Percentiles rank a stretch among this genome's conserved stretches.
Evolutionary conservation across 2,113 vertebrate genomes (phyloP).

Genomic region (Bufo bufo): DNA sequence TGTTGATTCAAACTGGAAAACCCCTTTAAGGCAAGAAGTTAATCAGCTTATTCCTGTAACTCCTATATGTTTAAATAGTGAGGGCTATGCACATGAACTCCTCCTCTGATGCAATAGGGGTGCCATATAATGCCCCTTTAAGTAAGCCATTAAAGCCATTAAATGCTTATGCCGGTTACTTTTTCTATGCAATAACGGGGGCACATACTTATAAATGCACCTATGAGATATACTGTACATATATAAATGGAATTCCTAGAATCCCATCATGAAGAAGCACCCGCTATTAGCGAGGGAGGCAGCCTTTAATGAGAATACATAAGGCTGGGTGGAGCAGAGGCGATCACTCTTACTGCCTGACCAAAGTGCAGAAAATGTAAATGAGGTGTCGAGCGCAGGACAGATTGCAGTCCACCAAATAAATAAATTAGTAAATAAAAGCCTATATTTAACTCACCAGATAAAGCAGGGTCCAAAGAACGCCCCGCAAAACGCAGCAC

Average conservation of each 20-base stretch:
- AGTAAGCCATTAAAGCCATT: neutral
- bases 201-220: neutral
- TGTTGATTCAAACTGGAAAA: too few relatives aligned
- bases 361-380: constrained; percentile 60
- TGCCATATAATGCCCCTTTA: too few relatives aligned
- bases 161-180: neutral
- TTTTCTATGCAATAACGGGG: neutral
- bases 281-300: neutral
- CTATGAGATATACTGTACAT: neutral
- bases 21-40: too few relatives aligned
- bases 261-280: neutral
- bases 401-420: constrained; percentile 28
- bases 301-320: constrained; percentile 45
- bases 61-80: too few relatives aligned
- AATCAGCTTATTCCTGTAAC: too few relatives aligned
- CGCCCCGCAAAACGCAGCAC: neutral
- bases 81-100: too few relatives aligned
- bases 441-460: constrained; percentile 10
- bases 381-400: constrained; percentile 54
- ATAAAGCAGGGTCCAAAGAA: neutral
- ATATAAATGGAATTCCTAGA: neutral
- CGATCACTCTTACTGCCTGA: constrained; percentile 36
- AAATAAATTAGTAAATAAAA: constrained; percentile 31
- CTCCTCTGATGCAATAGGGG: too few relatives aligned
- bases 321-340: constrained; percentile 40